phyloP scores from a whole-genome alignment of 2,888 invertebrate species.

The Acleris laterana region DNA sequence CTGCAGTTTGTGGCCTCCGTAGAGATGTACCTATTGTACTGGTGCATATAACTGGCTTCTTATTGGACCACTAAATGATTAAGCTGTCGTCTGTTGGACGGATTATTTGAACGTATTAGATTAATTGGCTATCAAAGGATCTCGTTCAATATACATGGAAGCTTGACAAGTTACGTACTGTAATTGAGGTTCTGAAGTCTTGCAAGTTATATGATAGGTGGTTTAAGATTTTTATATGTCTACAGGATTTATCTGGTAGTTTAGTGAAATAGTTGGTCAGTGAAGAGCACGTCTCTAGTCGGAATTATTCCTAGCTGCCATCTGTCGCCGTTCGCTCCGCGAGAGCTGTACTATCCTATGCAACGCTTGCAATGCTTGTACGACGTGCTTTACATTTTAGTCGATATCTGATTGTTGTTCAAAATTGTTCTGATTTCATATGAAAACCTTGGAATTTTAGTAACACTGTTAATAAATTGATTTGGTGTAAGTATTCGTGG shows the following conservation, averaged over 20 bases:
- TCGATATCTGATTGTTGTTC: slow-evolving; percentile 13
- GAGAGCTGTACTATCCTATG: slow-evolving; percentile 37
- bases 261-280: slow-evolving; percentile 24
- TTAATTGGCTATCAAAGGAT: slow-evolving; percentile 15
- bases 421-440: not conserved
- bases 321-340: slow-evolving; percentile 45
- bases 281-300: slow-evolving; percentile 30
- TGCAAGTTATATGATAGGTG: not conserved
- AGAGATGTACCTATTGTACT: slow-evolving; percentile 15
- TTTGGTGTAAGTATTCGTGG: too few species aligned
- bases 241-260: not conserved
- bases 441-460: too few species aligned
- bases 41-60: slow-evolving; percentile 22
- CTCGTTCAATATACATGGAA: not conserved
- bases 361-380: slow-evolving; percentile 31
- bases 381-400: slow-evolving; percentile 36
- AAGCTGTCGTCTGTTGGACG: slow-evolving; percentile 1
- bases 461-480: too few species aligned
- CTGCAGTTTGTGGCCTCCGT: slow-evolving; percentile 59
- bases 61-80: slow-evolving; percentile 20
- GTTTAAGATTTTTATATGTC: not conserved
- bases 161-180: not conserved
- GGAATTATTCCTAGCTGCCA: slow-evolving; percentile 61
- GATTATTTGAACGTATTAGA: slow-evolving; percentile 9
- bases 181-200: slow-evolving; percentile 4